Percentiles rank a stretch among this genome's conserved stretches.
Evolutionary conservation across 92 coral and sea anemone genomes (phyloP).

Genomic region (Phenganax subtilis): DNA sequence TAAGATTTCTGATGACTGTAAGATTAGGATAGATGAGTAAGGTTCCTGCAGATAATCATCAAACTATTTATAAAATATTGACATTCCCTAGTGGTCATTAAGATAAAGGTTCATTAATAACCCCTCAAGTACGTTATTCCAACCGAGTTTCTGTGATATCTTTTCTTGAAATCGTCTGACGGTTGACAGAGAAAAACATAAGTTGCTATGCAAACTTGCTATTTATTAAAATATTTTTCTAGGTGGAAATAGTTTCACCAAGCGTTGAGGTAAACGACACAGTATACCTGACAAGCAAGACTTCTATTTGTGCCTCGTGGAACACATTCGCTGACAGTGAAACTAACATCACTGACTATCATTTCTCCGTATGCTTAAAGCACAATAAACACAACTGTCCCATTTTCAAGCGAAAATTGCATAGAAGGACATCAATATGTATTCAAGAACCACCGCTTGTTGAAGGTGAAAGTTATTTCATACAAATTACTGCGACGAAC

Average conservation of each 20-base stretch:
- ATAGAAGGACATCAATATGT: constrained; percentile 59
- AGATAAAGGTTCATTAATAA: too few species aligned
- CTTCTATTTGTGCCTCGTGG: constrained; percentile 75
- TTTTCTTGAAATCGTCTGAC: too few species aligned
- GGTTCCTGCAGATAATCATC: too few species aligned
- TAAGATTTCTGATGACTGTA: too few species aligned
- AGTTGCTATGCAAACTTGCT: too few species aligned
- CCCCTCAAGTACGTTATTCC: too few species aligned
- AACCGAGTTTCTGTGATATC: too few species aligned
- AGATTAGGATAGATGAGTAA: too few species aligned
- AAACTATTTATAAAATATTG: too few species aligned
- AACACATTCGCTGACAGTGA: constrained; percentile 54
- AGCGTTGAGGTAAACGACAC: constrained; percentile 43
- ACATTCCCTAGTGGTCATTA: too few species aligned
- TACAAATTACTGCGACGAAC: constrained; percentile 68
- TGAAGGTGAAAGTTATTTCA: constrained; percentile 72
- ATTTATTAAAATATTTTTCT: neutral
- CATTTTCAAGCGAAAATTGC: constrained; percentile 52
- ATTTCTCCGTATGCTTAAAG: constrained; percentile 68
- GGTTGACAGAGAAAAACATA: too few species aligned
- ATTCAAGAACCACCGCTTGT: constrained; percentile 56
- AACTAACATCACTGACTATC: constrained; percentile 53
- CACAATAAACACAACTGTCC: constrained; percentile 54
- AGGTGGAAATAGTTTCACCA: constrained; percentile 69
- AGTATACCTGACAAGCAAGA: constrained; percentile 66